phyloP scores from a whole-genome alignment of 2,797 vertebrate genomes.

The Periparus ater region DNA sequence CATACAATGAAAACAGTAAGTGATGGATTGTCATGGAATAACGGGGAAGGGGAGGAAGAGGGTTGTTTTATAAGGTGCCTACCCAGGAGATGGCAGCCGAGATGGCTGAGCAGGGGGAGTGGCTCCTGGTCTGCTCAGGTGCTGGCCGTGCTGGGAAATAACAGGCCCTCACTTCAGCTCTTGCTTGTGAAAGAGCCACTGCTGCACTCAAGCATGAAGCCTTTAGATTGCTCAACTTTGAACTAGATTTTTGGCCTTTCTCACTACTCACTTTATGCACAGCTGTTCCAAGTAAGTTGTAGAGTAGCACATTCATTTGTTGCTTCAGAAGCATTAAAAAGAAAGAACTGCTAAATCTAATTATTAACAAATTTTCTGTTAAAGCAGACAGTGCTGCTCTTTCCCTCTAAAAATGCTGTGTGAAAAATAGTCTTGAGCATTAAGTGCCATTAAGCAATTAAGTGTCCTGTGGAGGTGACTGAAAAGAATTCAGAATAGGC shows the following conservation, averaged over 20 bases:
- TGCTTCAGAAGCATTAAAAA: background rate
- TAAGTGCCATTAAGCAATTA: background rate
- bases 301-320: background rate
- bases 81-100: conserved; percentile 58
- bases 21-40: background rate
- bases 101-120: background rate
- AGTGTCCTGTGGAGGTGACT: background rate
- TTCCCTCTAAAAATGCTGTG: background rate
- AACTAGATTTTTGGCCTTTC: background rate
- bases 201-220: background rate
- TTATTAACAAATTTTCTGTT: background rate
- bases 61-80: background rate
- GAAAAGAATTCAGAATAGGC: background rate
- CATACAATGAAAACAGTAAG: accelerated
- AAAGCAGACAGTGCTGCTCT: background rate
- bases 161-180: accelerated
- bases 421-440: background rate
- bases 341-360: background rate
- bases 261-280: background rate
- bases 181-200: accelerated
- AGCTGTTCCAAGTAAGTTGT: background rate
- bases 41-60: accelerated
- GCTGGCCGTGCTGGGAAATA: background rate
- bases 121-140: background rate
- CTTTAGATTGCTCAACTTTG: background rate